Conservation (phyloP, 2,113 vertebrate genomes). For the Percopsis transmontana region DNA sequence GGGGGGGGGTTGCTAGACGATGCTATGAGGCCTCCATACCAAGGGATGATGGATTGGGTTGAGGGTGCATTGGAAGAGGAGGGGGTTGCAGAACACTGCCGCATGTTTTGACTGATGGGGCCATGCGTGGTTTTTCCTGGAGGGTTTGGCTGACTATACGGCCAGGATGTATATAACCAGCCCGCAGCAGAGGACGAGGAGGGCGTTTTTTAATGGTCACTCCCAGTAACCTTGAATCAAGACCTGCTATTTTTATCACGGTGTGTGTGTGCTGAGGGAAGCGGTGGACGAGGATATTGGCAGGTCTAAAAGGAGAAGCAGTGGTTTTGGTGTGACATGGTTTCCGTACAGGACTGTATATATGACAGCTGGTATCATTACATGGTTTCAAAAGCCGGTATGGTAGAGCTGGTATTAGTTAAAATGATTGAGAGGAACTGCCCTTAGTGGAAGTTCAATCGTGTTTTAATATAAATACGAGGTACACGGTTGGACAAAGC, state of each 20-base stretch:
- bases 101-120: slow-evolving; percentile 76
- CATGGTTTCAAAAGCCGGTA: no score
- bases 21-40: slow-evolving; percentile 61
- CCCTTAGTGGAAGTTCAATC: no score
- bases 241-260: slow-evolving; percentile 28
- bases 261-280: slow-evolving; percentile 12
- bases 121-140: slow-evolving; percentile 71
- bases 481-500: no score
- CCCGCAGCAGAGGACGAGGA: slow-evolving; percentile 23
- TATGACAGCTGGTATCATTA: no score
- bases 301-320: slow-evolving; percentile 24
- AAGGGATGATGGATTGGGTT: slow-evolving; percentile 71
- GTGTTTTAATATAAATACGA: no score
- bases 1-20: slow-evolving; percentile 41
- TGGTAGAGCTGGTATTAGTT: no score
- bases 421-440: no score
- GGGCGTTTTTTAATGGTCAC: slow-evolving; percentile 28
- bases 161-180: slow-evolving; percentile 33
- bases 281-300: slow-evolving; percentile 21
- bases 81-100: slow-evolving; percentile 68
- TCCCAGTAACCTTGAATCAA: slow-evolving; percentile 25
- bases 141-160: slow-evolving; percentile 46
- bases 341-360: slow-evolving; percentile 11
- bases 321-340: slow-evolving; percentile 14
- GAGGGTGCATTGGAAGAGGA: slow-evolving; percentile 52